Evolutionary conservation across 2,797 vertebrate species (phyloP).

Genomic region (Eremophila alpestris): DNA sequence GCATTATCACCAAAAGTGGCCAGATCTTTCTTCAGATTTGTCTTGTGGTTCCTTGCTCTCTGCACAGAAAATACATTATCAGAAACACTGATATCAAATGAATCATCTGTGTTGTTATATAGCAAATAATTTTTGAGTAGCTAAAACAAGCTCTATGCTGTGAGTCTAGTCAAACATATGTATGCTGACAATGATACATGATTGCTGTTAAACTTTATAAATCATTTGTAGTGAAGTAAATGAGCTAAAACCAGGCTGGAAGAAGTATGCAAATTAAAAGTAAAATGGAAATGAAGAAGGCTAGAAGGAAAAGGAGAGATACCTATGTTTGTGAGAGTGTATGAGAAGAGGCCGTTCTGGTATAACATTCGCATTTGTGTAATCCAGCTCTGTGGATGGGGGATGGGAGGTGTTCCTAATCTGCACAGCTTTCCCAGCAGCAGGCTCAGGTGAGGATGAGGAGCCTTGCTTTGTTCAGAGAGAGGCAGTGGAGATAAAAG

Average conservation of each 20-base stretch:
- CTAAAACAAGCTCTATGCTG: not conserved
- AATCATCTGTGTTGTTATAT: conserved; percentile 12
- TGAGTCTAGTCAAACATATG: conserved; percentile 16
- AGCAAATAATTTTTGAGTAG: conserved; percentile 6
- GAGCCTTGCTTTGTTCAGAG: not conserved
- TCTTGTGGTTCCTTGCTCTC: not conserved
- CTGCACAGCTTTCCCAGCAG: accelerated
- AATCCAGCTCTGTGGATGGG: not conserved
- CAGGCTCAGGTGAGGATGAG: not conserved
- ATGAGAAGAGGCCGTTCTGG: not conserved
- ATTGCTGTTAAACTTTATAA: conserved; percentile 47
- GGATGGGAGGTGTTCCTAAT: not conserved
- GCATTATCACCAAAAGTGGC: not conserved
- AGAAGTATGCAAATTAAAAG: conserved; percentile 36
- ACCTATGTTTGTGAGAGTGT: not conserved
- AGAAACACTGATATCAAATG: not conserved
- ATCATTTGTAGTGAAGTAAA: conserved; percentile 39
- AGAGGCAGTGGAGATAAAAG: not conserved
- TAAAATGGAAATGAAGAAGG: conserved; percentile 17
- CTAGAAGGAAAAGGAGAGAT: not conserved
- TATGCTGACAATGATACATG: conserved; percentile 1
- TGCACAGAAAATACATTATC: not conserved
- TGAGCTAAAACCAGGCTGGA: conserved; percentile 37
- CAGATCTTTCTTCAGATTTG: not conserved
- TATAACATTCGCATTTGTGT: not conserved